phyloP scores from a whole-genome alignment of 2,888 invertebrate species.

The Hetaerina titia region DNA sequence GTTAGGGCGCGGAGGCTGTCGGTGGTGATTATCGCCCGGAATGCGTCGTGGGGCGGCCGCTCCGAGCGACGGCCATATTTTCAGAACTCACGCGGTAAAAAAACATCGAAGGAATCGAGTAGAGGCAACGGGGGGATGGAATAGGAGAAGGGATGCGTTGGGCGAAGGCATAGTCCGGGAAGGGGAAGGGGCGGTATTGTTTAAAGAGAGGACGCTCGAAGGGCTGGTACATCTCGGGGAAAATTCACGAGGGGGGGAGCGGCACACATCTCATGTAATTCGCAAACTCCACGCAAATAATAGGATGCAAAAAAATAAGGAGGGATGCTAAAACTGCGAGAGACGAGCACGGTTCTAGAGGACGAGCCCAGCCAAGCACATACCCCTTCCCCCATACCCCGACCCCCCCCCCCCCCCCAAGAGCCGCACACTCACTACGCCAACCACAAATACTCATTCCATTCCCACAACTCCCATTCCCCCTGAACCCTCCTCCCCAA shows the following conservation, averaged over 20 bases:
- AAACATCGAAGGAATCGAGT: neutral
- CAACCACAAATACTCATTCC: neutral
- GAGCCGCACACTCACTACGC: neutral
- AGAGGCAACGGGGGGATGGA: too few species aligned
- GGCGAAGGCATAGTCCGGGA: too few species aligned
- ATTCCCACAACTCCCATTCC: neutral
- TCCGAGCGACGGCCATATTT: conserved; percentile 39
- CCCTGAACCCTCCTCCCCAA: conserved; percentile 17
- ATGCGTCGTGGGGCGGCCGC: neutral
- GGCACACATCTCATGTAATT: too few species aligned
- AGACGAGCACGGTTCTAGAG: neutral
- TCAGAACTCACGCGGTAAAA: neutral
- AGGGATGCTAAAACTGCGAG: neutral
- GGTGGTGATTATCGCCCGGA: conserved; percentile 16
- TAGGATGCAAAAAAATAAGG: neutral
- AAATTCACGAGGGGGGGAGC: neutral
- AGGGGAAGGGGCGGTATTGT: neutral
- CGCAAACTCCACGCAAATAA: neutral
- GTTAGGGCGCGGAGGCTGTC: neutral
- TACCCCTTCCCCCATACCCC: too few species aligned
- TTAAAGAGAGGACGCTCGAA: neutral
- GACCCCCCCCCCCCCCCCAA: neutral
- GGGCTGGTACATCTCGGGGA: neutral
- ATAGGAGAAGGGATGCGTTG: too few species aligned
- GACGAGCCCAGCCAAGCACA: neutral